These are phyloP conservation scores for Tetragnatha versicolor DNA, from an alignment of 1,140 invertebrate genomes.

Conservation along the genomic window DNA sequence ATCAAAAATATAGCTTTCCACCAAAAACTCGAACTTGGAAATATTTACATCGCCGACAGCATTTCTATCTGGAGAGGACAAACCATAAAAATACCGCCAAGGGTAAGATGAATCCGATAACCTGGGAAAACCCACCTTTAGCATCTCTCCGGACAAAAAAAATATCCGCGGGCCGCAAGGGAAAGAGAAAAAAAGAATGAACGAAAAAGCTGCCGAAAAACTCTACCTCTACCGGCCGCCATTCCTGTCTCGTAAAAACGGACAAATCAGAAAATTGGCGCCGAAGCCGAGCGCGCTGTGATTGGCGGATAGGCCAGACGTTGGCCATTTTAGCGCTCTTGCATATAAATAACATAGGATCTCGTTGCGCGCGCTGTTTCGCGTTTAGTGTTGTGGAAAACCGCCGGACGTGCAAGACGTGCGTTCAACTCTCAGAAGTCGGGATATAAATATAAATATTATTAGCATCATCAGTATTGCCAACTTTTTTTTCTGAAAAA, in stretches of 20 bases:
- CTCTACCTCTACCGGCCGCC: constrained; percentile 51
- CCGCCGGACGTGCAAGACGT: neutral
- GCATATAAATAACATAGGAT: constrained; percentile 40
- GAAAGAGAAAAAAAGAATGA: constrained; percentile 31
- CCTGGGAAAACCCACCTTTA: neutral
- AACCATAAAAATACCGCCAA: neutral
- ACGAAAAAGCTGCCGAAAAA: constrained; percentile 51
- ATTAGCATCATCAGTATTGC: no score
- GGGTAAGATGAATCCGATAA: neutral
- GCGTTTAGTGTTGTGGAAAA: constrained; percentile 27
- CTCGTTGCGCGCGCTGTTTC: constrained; percentile 16
- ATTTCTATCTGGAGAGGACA: no score
- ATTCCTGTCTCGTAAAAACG: constrained; percentile 48
- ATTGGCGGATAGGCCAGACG: constrained; percentile 38
- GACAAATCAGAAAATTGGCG: constrained; percentile 50
- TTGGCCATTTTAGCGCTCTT: constrained; percentile 45
- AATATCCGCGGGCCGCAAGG: neutral
- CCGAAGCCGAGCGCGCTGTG: constrained; percentile 7
- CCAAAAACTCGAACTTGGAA: no score
- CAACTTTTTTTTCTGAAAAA: neutral
- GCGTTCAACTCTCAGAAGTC: neutral
- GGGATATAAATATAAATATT: neutral
- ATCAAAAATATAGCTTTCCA: no score
- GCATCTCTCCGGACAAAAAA: neutral
- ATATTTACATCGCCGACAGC: no score